These are phyloP conservation scores for Molossus alvarezi DNA, from an alignment of 2,797 vertebrate genomes.

Conservation along the genomic window DNA sequence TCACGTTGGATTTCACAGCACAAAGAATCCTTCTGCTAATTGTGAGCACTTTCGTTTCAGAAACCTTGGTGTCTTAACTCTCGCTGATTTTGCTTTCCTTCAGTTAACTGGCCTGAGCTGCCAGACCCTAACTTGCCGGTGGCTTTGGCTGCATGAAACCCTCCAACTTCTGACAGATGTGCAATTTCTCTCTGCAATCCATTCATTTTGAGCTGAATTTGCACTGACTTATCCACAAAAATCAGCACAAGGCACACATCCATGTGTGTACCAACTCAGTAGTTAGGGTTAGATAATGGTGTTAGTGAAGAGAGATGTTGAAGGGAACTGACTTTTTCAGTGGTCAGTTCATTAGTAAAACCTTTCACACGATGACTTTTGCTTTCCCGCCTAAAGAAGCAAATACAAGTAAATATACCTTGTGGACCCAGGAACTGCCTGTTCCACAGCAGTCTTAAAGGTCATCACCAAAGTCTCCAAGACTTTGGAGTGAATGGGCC, in stretches of 20 bases:
- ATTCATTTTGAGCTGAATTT: background rate
- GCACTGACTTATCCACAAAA: background rate
- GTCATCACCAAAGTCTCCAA: background rate
- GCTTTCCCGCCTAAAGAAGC: background rate
- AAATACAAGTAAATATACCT: background rate
- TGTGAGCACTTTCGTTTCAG: background rate
- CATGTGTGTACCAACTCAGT: background rate
- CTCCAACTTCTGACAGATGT: background rate
- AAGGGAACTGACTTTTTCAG: background rate
- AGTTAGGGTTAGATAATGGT: background rate
- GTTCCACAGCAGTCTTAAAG: background rate
- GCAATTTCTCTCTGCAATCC: background rate
- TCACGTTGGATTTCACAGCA: background rate
- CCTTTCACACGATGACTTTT: slow-evolving; percentile 18
- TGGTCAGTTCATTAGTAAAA: slow-evolving; percentile 14
- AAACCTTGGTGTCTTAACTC: background rate
- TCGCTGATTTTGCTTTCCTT: slow-evolving; percentile 15
- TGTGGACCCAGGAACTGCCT: background rate
- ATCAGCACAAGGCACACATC: background rate
- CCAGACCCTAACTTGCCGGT: background rate
- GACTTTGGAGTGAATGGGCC: background rate
- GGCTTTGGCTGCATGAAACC: background rate
- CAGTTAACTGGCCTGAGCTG: background rate
- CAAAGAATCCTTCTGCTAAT: background rate
- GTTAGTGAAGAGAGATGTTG: slow-evolving; percentile 2